Base-by-base conservation (phyloP, 2,797 vertebrate genomes). In the Coccyzus lansbergi region DNA sequence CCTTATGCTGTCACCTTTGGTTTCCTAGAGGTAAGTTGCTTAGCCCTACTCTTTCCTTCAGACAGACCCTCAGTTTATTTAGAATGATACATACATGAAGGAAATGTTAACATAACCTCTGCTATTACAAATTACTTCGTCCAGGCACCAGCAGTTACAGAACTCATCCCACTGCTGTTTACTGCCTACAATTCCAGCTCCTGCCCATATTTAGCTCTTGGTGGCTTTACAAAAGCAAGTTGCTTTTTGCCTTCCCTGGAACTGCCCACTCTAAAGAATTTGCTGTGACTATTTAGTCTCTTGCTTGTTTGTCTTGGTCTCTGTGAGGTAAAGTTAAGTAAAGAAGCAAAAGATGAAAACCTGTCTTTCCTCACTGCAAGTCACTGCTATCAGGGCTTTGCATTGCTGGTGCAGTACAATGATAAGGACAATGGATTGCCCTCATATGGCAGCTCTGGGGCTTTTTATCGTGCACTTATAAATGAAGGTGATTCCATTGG, bases 1-100 rank as follows among this genome's bases (percentile, higher is more conserved):
- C 20, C 5, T 34, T 64, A 18, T 0, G 14, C 31, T 0, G 1
- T 58, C 29, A 11, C 31, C 33, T n/a, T 59, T 46, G 49, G 8
- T 28, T 53, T 60, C 38, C 9, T 38, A 63, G 68, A 49, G n/a
- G 36, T 25, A 46, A 38, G 40, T 69, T 65, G 28, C 40, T 70
- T 25, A 9, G 33, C 9, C 49, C 38, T 22, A 36, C 48, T 40
- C 48, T 28, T 65, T 25, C 29, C 36, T 44, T 80, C 36, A 80
- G 42, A 13, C 15, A 38, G 69, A 25, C 6, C 31, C 16, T 15
- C 0, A 0, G 2, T 60, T 80, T 74, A 15, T 56, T 81, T 56
- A 59, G 21, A 20, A 56, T 34, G 44, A 18, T 44, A 16, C 5
- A 44, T 3, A 6, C 6, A 16, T 12, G 48, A 78, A 36, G 10